Evolutionary conservation across 1,140 invertebrate species (phyloP).

Genomic region (Galleria mellonella): DNA sequence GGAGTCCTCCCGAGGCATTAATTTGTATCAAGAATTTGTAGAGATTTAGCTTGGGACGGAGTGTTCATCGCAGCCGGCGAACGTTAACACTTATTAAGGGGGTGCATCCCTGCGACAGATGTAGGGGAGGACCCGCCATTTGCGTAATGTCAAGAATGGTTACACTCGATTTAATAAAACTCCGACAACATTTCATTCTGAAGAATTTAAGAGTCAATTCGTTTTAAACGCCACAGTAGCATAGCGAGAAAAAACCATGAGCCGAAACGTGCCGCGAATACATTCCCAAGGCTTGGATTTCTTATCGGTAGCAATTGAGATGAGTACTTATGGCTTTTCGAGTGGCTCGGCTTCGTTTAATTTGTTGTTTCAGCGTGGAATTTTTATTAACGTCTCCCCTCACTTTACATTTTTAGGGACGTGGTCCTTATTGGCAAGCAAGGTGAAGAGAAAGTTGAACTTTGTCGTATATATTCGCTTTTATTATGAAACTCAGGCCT

Average conservation of each 20-base stretch:
- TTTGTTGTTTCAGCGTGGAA: constrained; percentile 72
- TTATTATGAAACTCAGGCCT: no score
- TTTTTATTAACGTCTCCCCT: constrained; percentile 72
- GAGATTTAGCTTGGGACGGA: constrained; percentile 65
- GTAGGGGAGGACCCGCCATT: constrained; percentile 70
- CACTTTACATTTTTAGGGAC: constrained; percentile 52
- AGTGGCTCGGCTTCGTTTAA: constrained; percentile 73
- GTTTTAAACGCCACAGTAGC: constrained; percentile 64
- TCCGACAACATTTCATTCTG: constrained; percentile 70
- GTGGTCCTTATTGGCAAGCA: constrained; percentile 36
- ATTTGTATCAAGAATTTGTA: constrained; percentile 74
- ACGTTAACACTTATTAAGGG: constrained; percentile 73
- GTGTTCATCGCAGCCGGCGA: constrained; percentile 69
- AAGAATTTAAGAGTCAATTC: constrained; percentile 73
- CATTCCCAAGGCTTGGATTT: constrained; percentile 68
- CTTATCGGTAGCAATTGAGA: constrained; percentile 74
- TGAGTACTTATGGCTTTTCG: constrained; percentile 74
- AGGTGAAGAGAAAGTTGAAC: constrained; percentile 36
- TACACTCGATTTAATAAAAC: constrained; percentile 74
- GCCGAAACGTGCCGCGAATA: constrained; percentile 68
- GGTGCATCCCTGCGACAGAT: constrained; percentile 71
- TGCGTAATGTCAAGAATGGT: constrained; percentile 72
- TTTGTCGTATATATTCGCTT: constrained; percentile 16
- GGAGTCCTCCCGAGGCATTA: constrained; percentile 59
- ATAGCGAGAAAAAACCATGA: constrained; percentile 65